Conservation (phyloP, 2,888 invertebrate genomes). For the Lomographa bimaculata region DNA sequence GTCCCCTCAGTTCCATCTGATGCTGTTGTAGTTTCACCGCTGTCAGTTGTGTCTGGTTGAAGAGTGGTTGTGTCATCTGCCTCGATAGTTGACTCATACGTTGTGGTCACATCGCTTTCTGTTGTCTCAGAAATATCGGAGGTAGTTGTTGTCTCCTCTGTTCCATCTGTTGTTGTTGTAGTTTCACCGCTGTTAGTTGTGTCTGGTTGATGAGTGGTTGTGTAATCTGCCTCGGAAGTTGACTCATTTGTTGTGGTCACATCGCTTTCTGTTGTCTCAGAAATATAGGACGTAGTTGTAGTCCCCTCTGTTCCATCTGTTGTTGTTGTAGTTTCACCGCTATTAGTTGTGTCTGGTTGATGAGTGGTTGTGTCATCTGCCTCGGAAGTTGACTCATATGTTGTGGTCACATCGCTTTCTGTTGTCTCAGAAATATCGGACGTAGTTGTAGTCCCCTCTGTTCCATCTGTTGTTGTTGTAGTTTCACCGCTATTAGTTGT, state of each 20-base stretch:
- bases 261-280: constrained; percentile 1
- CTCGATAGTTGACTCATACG: constrained; percentile 11
- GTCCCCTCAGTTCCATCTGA: too few relatives aligned
- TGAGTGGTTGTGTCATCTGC: too few relatives aligned
- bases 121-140: neutral
- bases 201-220: too few relatives aligned
- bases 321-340: neutral
- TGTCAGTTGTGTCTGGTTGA: too few relatives aligned
- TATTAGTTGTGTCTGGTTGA: too few relatives aligned
- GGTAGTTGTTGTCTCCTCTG: neutral
- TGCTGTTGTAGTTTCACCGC: constrained; percentile 10
- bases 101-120: neutral
- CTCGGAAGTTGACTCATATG: too few relatives aligned
- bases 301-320: constrained; percentile 17
- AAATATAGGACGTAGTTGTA: neutral
- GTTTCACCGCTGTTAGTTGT: too few relatives aligned
- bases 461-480: neutral
- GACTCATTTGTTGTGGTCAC: too few relatives aligned
- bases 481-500: neutral
- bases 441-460: too few relatives aligned
- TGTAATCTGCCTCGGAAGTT: constrained; percentile 3
- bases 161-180: constrained; percentile 1
- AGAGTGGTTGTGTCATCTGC: too few relatives aligned
- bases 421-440: neutral
- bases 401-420: too few relatives aligned